phyloP scores from a whole-genome alignment of 2,888 invertebrate species.

The Pinctada fucata region DNA sequence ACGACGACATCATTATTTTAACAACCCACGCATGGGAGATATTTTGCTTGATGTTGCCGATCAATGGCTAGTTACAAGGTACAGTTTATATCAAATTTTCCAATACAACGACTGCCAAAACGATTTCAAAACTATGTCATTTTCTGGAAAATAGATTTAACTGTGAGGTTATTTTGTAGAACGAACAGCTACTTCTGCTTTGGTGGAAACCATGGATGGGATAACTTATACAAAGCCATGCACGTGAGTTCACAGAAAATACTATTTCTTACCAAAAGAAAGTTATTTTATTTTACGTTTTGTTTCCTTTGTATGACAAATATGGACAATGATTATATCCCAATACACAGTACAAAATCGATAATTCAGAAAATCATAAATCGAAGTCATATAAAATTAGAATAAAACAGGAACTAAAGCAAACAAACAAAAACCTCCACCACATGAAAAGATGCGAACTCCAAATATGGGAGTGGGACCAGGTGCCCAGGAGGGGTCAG shows the following conservation, averaged over 20 bases:
- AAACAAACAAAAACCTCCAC: too few relatives aligned
- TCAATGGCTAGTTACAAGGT: slow-evolving; percentile 57
- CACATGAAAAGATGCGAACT: too few relatives aligned
- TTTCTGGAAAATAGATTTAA: too few relatives aligned
- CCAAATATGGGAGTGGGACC: too few relatives aligned
- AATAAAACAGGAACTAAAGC: too few relatives aligned
- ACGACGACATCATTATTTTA: slow-evolving; percentile 73
- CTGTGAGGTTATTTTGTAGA: slow-evolving; percentile 13
- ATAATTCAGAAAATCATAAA: too few relatives aligned
- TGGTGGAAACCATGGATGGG: slow-evolving; percentile 74
- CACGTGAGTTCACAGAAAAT: slow-evolving; percentile 59
- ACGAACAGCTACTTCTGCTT: slow-evolving; percentile 42
- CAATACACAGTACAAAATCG: too few relatives aligned
- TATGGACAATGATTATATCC: too few relatives aligned
- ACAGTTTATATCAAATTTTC: neutral
- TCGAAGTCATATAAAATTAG: too few relatives aligned
- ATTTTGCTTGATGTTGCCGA: slow-evolving; percentile 70
- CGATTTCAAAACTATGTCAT: neutral
- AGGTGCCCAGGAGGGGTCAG: too few relatives aligned
- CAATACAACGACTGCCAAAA: neutral
- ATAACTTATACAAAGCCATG: slow-evolving; percentile 71
- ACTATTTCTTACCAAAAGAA: neutral
- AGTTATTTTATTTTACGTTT: too few relatives aligned
- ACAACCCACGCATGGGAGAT: slow-evolving; percentile 70
- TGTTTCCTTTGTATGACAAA: too few relatives aligned